Evolutionary conservation across 1,140 invertebrate species (phyloP), one percentile per base, ranked within the genome.

Genomic region (Nomia melanderi): DNA sequence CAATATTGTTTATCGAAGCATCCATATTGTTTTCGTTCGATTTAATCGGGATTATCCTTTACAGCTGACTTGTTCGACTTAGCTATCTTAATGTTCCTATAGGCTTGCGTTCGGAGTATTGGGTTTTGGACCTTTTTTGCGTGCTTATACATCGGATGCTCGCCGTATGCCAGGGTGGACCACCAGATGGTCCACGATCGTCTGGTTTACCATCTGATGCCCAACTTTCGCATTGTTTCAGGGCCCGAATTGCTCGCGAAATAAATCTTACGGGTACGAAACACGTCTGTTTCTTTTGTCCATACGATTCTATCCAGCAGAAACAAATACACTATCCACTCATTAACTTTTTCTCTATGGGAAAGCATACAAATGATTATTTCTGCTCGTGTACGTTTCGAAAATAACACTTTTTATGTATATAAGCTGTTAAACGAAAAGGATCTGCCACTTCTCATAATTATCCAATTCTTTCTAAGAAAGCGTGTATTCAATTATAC

Each of bases 161-260:
- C 47, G 78, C 88, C 87, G 88, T 89, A 90, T 91, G 87, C 82
- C 71, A 81, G 78, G 66, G 73, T 84, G 86, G 87, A 90, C 88
- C 89, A 90, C 82, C 89, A 91, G 90, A 91, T 90, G 89, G 89
- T 88, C 78, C 88, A 86, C 82, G 87, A 73, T 84, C 77, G 81
- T 87, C 84, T 74, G 77, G 65, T 76, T 79, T 83, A 85, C 88
- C 82, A 90, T 88, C 86, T 78, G 81, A 88, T 87, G 85, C 88
- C 80, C 50, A 88, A 83, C 81, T 88, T 87, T 83, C 67, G 81
- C 83, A 83, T 85, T 86, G 77, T 85, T 85, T 83, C 71, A 17
- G 31, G 53, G 31, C 29, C n/a, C 44, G 67, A 77, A 77, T 83
- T 27, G 36, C n/a, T 69, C 54, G 57, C 78, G 53, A 80, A 80